A percentile compares a stretch with the other conserved stretches of the same genome.
Evolutionary conservation across 2,888 invertebrate genomes (phyloP).

Genomic region (Axea sp.): DNA sequence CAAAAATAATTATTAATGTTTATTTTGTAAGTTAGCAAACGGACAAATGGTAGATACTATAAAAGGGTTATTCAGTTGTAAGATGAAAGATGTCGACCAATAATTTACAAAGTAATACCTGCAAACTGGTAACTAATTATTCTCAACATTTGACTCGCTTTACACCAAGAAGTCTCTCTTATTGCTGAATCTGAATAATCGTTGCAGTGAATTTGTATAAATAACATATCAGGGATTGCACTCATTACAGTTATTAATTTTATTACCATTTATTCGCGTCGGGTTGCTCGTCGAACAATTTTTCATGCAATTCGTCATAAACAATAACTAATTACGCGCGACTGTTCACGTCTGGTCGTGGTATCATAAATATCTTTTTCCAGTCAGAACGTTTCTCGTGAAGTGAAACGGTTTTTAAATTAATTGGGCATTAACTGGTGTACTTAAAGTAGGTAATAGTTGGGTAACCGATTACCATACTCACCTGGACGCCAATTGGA

Average conservation of each 20-base stretch:
- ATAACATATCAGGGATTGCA: background rate
- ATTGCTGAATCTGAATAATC: no score
- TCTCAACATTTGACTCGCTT: no score
- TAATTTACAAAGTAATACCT: no score
- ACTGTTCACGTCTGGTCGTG: slow-evolving; percentile 3
- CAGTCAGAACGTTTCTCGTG: slow-evolving; percentile 12
- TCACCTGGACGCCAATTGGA: slow-evolving; percentile 54
- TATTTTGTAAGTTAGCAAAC: no score
- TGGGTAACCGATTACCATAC: slow-evolving; percentile 48
- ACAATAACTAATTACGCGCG: slow-evolving; percentile 26
- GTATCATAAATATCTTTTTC: slow-evolving; percentile 32
- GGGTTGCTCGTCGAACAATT: background rate
- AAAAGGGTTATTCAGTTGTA: no score
- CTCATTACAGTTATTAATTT: background rate
- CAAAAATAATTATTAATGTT: no score
- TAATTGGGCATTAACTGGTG: slow-evolving; percentile 44
- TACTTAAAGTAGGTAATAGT: slow-evolving; percentile 38
- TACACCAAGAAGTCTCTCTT: no score
- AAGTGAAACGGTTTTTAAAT: slow-evolving; percentile 32
- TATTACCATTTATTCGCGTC: slow-evolving; percentile 11
- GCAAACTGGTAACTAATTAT: no score
- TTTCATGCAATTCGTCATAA: slow-evolving; percentile 2
- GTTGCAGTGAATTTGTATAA: no score
- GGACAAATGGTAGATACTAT: no score
- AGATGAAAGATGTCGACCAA: no score